Conservation (phyloP, 2,113 vertebrate species). For the Rafetus swinhoei region DNA sequence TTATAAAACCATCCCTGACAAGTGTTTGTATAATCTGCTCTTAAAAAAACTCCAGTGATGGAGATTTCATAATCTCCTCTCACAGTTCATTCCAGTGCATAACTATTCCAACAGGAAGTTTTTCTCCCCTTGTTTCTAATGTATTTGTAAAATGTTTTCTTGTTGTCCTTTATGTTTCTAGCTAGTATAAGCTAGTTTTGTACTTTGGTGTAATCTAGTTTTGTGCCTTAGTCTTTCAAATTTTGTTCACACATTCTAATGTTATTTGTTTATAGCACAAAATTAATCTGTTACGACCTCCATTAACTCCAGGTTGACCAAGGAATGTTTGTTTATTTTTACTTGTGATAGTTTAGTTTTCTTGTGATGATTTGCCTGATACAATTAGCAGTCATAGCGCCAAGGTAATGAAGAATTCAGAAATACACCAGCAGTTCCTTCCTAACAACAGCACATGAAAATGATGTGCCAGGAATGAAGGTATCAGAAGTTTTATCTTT, state of each 20-base stretch:
- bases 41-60: background rate
- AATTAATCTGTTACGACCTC: conserved; percentile 22
- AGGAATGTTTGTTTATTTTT: background rate
- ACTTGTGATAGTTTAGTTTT: background rate
- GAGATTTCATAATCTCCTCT: background rate
- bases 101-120: background rate
- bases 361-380: background rate
- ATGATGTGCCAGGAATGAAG: background rate
- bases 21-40: background rate
- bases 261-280: background rate
- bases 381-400: background rate
- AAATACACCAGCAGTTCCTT: background rate
- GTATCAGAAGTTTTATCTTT: background rate
- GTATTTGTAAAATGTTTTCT: background rate
- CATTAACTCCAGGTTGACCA: conserved; percentile 37
- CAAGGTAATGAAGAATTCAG: background rate
- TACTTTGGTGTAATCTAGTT: background rate
- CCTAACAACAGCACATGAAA: background rate
- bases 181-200: background rate
- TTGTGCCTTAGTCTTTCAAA: background rate
- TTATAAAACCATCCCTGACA: background rate
- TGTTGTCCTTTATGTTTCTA: background rate
- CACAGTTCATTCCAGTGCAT: background rate
- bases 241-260: too few species aligned
- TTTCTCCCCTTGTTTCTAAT: background rate